Evolutionary conservation across 2,797 vertebrate genomes (phyloP).

Genomic region (Mormyrus proboscirostris): DNA sequence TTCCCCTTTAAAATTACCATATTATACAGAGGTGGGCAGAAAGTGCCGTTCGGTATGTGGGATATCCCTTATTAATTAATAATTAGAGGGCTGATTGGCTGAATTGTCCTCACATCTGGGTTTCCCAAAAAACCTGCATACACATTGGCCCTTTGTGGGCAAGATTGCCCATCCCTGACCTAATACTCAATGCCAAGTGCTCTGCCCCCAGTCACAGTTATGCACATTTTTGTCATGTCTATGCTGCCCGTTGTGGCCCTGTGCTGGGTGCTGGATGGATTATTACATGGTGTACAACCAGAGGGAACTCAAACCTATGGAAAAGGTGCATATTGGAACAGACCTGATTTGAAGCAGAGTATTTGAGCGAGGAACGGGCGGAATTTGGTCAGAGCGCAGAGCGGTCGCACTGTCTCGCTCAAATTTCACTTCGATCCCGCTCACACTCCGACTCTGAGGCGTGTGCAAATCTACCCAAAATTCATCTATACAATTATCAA

Average conservation of each 20-base stretch:
- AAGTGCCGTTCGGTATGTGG: not conserved
- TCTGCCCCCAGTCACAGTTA: not conserved
- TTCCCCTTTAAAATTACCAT: not conserved
- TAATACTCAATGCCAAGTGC: not conserved
- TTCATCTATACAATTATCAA: no score
- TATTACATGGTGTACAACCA: not conserved
- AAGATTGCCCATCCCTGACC: not conserved
- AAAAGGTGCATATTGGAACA: not conserved
- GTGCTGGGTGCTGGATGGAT: not conserved
- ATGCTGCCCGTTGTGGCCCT: not conserved
- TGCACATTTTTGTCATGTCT: not conserved
- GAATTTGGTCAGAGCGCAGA: no score
- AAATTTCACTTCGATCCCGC: no score
- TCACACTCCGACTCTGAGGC: no score
- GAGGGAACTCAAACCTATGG: not conserved
- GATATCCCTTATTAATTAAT: not conserved
- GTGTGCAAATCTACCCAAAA: no score
- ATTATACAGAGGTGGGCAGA: not conserved
- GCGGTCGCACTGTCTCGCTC: no score
- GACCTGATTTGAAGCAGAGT: not conserved
- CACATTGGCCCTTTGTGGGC: not conserved
- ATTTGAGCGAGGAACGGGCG: no score
- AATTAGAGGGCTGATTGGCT: not conserved
- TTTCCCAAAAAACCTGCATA: not conserved
- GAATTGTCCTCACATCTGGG: not conserved